phyloP scores from a whole-genome alignment of 2,797 vertebrate genomes.

The Chaenodraco wilsoni region DNA sequence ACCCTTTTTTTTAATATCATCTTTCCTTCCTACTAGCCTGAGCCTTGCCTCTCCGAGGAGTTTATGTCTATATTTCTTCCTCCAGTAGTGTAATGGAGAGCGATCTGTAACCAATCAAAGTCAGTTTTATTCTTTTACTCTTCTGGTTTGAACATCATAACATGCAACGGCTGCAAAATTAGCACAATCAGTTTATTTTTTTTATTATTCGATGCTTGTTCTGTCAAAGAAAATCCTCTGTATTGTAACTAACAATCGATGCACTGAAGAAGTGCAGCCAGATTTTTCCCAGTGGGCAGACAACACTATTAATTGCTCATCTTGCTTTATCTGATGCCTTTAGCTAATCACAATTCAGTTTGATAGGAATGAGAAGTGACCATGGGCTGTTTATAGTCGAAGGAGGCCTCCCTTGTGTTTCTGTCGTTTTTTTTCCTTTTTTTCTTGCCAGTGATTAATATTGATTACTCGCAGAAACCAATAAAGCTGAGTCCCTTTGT shows the following conservation, averaged over 20 bases:
- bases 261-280: slow-evolving; percentile 45
- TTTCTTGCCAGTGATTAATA: slow-evolving; percentile 69
- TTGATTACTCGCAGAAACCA: slow-evolving; percentile 70
- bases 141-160: background rate
- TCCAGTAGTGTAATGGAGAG: background rate
- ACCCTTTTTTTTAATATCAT: background rate
- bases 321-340: slow-evolving; percentile 54
- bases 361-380: slow-evolving; percentile 67
- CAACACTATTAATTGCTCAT: slow-evolving; percentile 65
- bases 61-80: slow-evolving; percentile 18
- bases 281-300: slow-evolving; percentile 37
- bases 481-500: slow-evolving; percentile 59
- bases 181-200: no score
- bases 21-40: background rate
- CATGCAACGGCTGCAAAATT: background rate
- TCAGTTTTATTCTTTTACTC: slow-evolving; percentile 7
- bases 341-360: slow-evolving; percentile 64
- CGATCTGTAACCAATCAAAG: background rate
- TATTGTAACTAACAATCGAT: slow-evolving; percentile 44
- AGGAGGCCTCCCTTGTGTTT: slow-evolving; percentile 33
- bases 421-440: background rate
- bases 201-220: background rate
- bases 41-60: slow-evolving; percentile 28
- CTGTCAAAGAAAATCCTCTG: slow-evolving; percentile 19
- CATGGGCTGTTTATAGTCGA: slow-evolving; percentile 43